Base-by-base conservation (phyloP, 35 echinoderm and acorn worm species). In the Patiria miniata region DNA sequence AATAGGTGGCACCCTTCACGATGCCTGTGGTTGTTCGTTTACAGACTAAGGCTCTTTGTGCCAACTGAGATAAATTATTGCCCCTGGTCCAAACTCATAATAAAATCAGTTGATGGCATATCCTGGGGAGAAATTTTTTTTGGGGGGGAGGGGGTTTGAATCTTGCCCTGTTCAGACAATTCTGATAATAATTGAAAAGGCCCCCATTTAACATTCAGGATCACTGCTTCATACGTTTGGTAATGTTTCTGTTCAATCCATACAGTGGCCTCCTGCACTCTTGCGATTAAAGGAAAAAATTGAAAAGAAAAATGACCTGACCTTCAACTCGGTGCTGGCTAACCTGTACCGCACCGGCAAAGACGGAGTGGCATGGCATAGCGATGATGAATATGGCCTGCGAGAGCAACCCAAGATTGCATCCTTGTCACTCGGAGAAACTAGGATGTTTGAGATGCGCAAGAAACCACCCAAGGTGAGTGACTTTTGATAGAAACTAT, bases 341-440 rank as follows among this genome's bases (percentile, higher is more conserved):
- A 99, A 99, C 52, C 69, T 87, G 16, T 99, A 99, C 78, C 76
- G 90, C 15, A 77, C 78, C 77, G 86, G 86, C 26, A 76, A 85
- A 44, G 96, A 99, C 58, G 83, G 93, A 15, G 93, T 99, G 2
- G 89, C 85, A 21, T 99, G 96, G 96, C 96, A 99, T 59, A 90
- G 89, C 40, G 96, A 99, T 81, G 90, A 95, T 77, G 96, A 99
- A 78, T 89, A 91, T 22, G 86, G 88, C 0, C 86, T 99, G 38
- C 87, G 96, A 9, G 51, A 68, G 0, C 88, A 92, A 29, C 96
- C 96, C 26, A 86, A 51, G 12, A 99, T 99, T 15, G 96, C 96
- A 16, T 99, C 96, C 8, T 8, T 99, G 23, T 94, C 96, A 26
- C 83, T 99, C 17, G 96, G 96, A 34, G 92, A 91, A 14, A 89